Evolutionary conservation across 53 echinoderm and acorn worm genomes (phyloP).

Genomic region (Hippasteria phrygiana): DNA sequence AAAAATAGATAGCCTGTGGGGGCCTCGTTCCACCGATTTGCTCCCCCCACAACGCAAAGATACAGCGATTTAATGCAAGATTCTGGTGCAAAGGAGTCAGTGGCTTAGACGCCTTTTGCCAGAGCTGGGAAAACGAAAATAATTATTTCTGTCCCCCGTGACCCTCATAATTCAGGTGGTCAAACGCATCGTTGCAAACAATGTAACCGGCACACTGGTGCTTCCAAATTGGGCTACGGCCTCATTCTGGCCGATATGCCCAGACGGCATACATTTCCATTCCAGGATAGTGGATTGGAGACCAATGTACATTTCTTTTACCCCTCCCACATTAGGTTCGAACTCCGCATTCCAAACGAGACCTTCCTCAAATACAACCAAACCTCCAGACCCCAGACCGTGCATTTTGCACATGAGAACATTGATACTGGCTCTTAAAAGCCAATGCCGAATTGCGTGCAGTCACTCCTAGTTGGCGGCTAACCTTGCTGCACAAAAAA

Average conservation of each 20-base stretch:
- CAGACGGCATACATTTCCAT: constrained; percentile 33
- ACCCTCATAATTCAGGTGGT: constrained; percentile 49
- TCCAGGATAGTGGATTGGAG: constrained; percentile 49
- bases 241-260: constrained; percentile 52
- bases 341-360: too few relatives aligned
- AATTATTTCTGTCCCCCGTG: constrained; percentile 63
- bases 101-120: constrained; percentile 69
- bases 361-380: background rate
- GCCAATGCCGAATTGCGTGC: background rate
- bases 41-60: constrained; percentile 48
- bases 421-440: background rate
- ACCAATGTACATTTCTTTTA: constrained; percentile 17
- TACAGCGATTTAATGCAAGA: constrained; percentile 33
- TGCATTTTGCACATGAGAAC: background rate
- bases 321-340: constrained; percentile 6
- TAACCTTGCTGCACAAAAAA: too few relatives aligned
- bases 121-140: constrained; percentile 34
- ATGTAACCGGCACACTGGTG: constrained; percentile 26
- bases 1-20: constrained; percentile 45
- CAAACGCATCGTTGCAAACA: constrained; percentile 20
- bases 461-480: too few relatives aligned
- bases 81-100: constrained; percentile 56
- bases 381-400: background rate
- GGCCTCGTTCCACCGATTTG: constrained; percentile 63
- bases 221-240: constrained; percentile 50